Evolutionary conservation across 2,113 vertebrate species (phyloP).

Genomic region (Amphiprion percula): DNA sequence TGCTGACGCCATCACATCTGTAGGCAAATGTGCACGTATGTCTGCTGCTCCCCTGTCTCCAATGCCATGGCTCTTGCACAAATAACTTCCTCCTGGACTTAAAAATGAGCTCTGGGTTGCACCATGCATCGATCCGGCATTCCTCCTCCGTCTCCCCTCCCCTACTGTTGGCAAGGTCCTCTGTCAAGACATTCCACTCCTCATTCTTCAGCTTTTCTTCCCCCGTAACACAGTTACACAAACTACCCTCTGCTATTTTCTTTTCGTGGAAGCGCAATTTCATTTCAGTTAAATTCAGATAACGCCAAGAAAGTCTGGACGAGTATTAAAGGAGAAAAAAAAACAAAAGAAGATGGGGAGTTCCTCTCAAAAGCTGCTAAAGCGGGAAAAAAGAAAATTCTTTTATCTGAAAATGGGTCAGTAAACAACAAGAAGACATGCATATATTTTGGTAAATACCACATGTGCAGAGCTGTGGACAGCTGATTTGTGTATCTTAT

Average conservation of each 20-base stretch:
- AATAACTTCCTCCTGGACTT: constrained; percentile 61
- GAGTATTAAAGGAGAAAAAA: constrained; percentile 18
- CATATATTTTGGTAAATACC: constrained; percentile 52
- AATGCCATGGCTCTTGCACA: constrained; percentile 39
- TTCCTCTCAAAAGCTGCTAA: constrained; percentile 28
- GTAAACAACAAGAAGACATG: constrained; percentile 39
- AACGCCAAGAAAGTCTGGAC: constrained; percentile 31
- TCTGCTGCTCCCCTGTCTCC: constrained; percentile 25
- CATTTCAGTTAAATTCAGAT: constrained; percentile 43
- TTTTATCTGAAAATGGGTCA: constrained; percentile 61
- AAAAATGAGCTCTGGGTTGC: constrained; percentile 62
- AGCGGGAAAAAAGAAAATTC: not conserved
- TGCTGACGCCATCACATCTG: constrained; percentile 73
- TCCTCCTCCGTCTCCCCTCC: constrained; percentile 18
- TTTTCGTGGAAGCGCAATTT: constrained; percentile 51
- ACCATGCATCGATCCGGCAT: constrained; percentile 49
- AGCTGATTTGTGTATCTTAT: constrained; percentile 40
- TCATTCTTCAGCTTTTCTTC: constrained; percentile 24
- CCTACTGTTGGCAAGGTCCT: constrained; percentile 24
- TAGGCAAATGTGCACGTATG: constrained; percentile 58
- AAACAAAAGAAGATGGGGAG: constrained; percentile 45
- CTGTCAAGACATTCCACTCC: constrained; percentile 22
- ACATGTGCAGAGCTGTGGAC: constrained; percentile 47
- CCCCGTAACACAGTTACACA: constrained; percentile 29
- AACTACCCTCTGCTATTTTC: constrained; percentile 42